Evolutionary conservation across 1,140 invertebrate genomes (phyloP).

Genomic region (Brachionus calyciflorus): DNA sequence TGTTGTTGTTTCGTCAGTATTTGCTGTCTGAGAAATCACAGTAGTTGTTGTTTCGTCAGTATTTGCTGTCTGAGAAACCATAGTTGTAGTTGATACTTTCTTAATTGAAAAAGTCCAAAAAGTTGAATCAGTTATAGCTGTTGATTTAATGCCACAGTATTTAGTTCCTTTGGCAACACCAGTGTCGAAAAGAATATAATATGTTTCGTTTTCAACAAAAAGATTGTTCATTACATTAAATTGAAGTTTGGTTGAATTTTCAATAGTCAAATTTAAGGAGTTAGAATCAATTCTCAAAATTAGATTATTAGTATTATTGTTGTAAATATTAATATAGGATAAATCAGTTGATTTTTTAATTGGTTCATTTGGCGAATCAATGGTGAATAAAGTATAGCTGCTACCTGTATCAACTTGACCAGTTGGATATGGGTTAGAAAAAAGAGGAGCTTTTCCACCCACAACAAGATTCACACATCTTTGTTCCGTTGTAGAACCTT

Average conservation of each 20-base stretch:
- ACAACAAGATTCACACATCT: neutral
- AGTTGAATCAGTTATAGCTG: neutral
- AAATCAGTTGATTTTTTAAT: neutral
- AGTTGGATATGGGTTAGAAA: neutral
- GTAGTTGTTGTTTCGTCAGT: no score
- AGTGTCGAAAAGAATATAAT: neutral
- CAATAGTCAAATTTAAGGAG: neutral
- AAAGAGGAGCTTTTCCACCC: neutral
- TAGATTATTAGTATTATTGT: neutral
- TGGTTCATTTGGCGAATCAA: neutral
- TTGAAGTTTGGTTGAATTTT: neutral
- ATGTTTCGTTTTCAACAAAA: neutral
- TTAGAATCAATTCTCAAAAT: neutral
- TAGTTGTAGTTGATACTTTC: no score
- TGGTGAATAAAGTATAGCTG: neutral
- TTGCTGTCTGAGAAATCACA: no score
- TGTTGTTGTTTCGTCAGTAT: no score
- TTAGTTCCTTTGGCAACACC: neutral
- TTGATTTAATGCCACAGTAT: neutral
- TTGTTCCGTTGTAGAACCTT: neutral
- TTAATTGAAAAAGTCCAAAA: constrained; percentile 14
- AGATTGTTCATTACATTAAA: neutral
- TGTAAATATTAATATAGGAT: neutral
- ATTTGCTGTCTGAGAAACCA: no score
- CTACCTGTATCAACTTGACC: neutral